These are phyloP conservation scores for Pediacus dermestoides DNA, from an alignment of 2,888 invertebrate genomes.

Conservation along the genomic window DNA sequence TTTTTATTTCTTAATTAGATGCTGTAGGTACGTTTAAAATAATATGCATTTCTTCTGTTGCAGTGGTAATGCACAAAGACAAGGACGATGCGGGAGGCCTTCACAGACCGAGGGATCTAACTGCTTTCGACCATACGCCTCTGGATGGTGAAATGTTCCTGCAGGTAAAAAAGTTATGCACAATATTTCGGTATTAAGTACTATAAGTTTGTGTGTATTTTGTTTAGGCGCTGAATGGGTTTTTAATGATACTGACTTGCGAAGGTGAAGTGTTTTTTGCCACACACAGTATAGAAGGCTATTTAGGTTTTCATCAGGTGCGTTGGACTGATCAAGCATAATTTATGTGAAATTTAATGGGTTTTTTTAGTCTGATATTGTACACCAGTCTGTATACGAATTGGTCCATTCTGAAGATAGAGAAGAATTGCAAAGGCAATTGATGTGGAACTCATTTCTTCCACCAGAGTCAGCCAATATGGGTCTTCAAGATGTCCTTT, in stretches of 20 bases:
- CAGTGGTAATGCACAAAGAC: constrained; percentile 94
- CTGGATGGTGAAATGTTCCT: constrained; percentile 94
- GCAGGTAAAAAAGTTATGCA: constrained; percentile 62
- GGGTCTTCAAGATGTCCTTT: constrained; percentile 82
- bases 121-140: constrained; percentile 85
- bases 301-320: constrained; percentile 99
- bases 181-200: not conserved
- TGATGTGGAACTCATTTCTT: constrained; percentile 92
- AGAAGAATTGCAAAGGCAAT: constrained; percentile 91
- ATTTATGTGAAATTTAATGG: constrained; percentile 21
- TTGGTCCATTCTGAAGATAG: constrained; percentile 98
- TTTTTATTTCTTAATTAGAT: too few relatives aligned
- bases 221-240: constrained; percentile 95
- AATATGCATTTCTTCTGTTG: constrained; percentile 47
- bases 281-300: constrained; percentile 98
- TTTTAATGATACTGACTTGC: constrained; percentile 97
- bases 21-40: too few relatives aligned
- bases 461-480: constrained; percentile 74
- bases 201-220: constrained; percentile 25
- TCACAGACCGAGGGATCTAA: constrained; percentile 72
- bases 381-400: constrained; percentile 99
- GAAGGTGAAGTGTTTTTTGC: constrained; percentile 99
- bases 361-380: constrained; percentile 94
- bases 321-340: too few relatives aligned
- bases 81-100: constrained; percentile 72